These are phyloP conservation scores for Acrobeloides nanus DNA, from an alignment of 2,888 invertebrate species.

Conservation along the genomic window DNA sequence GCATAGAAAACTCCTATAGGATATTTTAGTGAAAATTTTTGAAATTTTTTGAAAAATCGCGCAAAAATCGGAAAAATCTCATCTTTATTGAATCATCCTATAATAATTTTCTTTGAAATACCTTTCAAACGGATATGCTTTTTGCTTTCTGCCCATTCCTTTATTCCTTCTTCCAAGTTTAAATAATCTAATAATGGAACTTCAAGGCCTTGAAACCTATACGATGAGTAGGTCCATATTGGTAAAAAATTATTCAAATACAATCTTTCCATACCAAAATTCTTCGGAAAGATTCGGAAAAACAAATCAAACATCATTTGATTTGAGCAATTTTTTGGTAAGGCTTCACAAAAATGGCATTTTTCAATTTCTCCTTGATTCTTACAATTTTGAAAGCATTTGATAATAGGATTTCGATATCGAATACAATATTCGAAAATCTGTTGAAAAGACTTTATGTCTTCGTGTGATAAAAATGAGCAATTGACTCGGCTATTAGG, in stretches of 20 bases:
- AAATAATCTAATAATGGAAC: slow-evolving; percentile 7
- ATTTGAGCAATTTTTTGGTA: slow-evolving; percentile 34
- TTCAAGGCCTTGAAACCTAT: slow-evolving; percentile 22
- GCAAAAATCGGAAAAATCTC: too few species aligned
- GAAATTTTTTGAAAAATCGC: too few species aligned
- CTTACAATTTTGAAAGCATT: slow-evolving; percentile 28
- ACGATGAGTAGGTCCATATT: slow-evolving; percentile 42
- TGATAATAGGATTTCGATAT: slow-evolving; percentile 29
- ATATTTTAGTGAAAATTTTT: too few species aligned
- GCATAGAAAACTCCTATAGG: too few species aligned
- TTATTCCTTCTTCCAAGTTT: slow-evolving; percentile 8
- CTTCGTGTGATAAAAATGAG: slow-evolving; percentile 29
- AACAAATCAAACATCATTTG: slow-evolving; percentile 49
- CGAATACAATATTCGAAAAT: slow-evolving; percentile 31
- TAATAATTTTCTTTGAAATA: slow-evolving; percentile 3
- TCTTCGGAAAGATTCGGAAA: slow-evolving; percentile 47
- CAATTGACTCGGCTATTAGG: slow-evolving; percentile 41
- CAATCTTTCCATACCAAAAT: slow-evolving; percentile 27
- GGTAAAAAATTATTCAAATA: slow-evolving; percentile 47
- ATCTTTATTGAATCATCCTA: neutral
- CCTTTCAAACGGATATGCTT: slow-evolving; percentile 7
- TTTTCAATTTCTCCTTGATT: slow-evolving; percentile 6
- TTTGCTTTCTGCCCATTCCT: neutral
- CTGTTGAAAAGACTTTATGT: slow-evolving; percentile 24
- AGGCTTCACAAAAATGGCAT: slow-evolving; percentile 13